phyloP scores from a whole-genome alignment of 2,113 vertebrate species.

The Copsychus sechellarum region DNA sequence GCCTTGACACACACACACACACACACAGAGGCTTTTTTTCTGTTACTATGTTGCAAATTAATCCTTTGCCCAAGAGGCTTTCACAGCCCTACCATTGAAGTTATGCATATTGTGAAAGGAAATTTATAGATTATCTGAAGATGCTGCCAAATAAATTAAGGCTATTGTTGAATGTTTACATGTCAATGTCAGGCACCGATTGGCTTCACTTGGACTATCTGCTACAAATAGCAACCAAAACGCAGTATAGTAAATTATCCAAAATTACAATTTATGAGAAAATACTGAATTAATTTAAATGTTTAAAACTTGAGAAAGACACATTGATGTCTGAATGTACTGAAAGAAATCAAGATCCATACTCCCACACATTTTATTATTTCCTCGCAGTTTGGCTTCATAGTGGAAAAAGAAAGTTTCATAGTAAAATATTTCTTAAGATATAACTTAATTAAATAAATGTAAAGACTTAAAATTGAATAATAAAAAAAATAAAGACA shows the following conservation, averaged over 20 bases:
- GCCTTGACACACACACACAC: neutral
- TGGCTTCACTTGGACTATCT: neutral
- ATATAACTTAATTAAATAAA: constrained; percentile 28
- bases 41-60: constrained; percentile 34
- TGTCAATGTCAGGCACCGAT: constrained; percentile 2
- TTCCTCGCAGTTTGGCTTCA: neutral
- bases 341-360: constrained; percentile 13
- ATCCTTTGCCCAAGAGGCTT: constrained; percentile 39
- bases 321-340: neutral
- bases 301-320: neutral
- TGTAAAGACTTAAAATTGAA: neutral
- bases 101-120: constrained; percentile 27
- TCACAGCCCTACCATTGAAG: neutral
- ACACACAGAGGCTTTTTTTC: neutral
- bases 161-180: constrained; percentile 12
- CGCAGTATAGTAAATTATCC: constrained; percentile 9
- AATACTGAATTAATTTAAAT: constrained; percentile 16
- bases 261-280: constrained; percentile 19
- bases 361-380: neutral
- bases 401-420: neutral
- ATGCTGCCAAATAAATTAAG: constrained; percentile 19
- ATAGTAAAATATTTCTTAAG: neutral
- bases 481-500: neutral
- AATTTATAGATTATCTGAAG: constrained; percentile 48
- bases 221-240: neutral